Evolutionary conservation across 1,140 invertebrate species (phyloP).

Genomic region (Lutraria rhynchaena): DNA sequence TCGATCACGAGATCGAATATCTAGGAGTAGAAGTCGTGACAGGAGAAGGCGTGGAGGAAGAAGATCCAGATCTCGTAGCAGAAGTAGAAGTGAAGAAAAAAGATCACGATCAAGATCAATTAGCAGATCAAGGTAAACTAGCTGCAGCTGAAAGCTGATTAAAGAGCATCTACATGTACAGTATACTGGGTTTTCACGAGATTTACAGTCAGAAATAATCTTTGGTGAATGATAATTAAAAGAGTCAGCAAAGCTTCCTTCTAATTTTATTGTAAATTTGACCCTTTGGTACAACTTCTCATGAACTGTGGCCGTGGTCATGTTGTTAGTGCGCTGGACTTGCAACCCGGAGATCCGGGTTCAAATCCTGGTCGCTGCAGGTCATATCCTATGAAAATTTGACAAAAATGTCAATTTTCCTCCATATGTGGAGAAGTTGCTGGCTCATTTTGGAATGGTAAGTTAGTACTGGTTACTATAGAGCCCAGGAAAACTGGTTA

Average conservation of each 20-base stretch:
- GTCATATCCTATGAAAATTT: no score
- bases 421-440: no score
- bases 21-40: slow-evolving; percentile 56
- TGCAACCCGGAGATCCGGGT: no score
- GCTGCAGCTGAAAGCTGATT: neutral
- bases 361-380: no score
- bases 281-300: neutral
- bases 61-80: slow-evolving; percentile 59
- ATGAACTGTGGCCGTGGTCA: no score
- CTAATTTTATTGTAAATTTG: neutral
- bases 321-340: neutral
- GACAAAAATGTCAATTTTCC: no score
- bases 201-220: neutral
- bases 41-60: slow-evolving; percentile 44
- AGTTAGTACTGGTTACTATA: no score
- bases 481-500: no score
- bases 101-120: slow-evolving; percentile 59
- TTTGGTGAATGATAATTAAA: no score
- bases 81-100: slow-evolving; percentile 58
- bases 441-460: no score
- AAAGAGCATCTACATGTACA: neutral
- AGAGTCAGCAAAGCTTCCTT: neutral
- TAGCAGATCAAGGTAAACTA: slow-evolving; percentile 59
- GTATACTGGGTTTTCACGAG: neutral
- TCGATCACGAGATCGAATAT: slow-evolving; percentile 50